Percentiles rank a stretch among this genome's conserved stretches.
Conservation (phyloP, 2,797 vertebrate species). For the Eupleurogrammus muticus region DNA sequence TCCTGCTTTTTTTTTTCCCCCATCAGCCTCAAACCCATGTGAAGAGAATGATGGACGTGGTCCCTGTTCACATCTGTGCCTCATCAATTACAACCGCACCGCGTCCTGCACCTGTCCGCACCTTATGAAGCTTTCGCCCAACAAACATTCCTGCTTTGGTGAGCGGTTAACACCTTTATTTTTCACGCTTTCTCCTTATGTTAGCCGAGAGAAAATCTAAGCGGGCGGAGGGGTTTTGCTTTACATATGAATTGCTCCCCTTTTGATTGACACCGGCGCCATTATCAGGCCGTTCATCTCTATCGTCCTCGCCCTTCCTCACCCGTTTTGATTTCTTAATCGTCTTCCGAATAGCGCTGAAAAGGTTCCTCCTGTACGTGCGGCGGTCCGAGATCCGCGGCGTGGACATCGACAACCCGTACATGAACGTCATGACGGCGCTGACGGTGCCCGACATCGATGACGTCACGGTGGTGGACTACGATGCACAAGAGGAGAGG, state of each 20-base stretch:
- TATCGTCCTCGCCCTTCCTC: constrained; percentile 5
- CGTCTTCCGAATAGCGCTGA: constrained; percentile 87
- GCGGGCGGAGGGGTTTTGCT: constrained; percentile 1
- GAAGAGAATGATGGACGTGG: constrained; percentile 91
- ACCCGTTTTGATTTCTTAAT: constrained; percentile 17
- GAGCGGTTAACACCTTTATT: constrained; percentile 63
- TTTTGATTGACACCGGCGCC: constrained; percentile 28
- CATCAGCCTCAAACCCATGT: constrained; percentile 92
- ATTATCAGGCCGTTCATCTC: constrained; percentile 13
- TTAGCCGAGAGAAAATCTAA: constrained; percentile 6
- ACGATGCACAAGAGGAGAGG: constrained; percentile 92
- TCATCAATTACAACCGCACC: constrained; percentile 93
- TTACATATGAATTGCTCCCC: constrained; percentile 11
- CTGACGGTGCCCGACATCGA: constrained; percentile 97
- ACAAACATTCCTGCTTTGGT: constrained; percentile 95
- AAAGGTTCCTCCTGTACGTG: constrained; percentile 95
- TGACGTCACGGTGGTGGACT: constrained; percentile 97
- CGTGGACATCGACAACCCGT: constrained; percentile 97
- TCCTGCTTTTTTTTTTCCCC: constrained; percentile 10
- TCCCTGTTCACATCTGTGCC: constrained; percentile 97
- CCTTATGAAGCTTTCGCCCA: constrained; percentile 93
- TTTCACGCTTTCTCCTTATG: constrained; percentile 11
- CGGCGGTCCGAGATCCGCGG: constrained; percentile 96
- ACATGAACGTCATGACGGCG: constrained; percentile 98
- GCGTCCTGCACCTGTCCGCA: constrained; percentile 96